Base-by-base conservation (phyloP, 2,797 vertebrate genomes). In the Ficedula albicollis region DNA sequence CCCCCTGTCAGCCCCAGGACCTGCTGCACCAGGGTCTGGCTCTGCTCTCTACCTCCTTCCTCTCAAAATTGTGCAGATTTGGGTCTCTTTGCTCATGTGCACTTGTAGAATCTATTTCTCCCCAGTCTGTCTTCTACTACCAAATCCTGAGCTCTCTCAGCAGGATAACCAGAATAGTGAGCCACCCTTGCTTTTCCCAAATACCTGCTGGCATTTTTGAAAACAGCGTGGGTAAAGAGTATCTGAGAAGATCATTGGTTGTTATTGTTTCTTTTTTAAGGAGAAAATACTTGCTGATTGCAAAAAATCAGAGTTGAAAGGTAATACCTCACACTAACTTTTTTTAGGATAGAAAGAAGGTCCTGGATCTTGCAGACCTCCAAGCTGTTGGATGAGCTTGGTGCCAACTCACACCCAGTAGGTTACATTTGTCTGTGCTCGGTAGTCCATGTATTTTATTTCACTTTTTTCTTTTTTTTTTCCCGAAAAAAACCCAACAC, bases 171-270 rank as follows among this genome's bases (percentile, higher is more conserved):
- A 11, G 3, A 51, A 10, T 11, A n/a, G 32, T 21, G 12, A 89
- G 9, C 3, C 29, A 41, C 21, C 0, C 0, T 3, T 64, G 0
- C 14, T 90, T 83, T 60, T 29, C 49, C 32, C 15, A 73, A 73
- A 6, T 58, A 54, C 8, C 41, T 68, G 12, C 36, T 38, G 48
- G 26, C 11, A 11, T 54, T 87, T 89, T 56, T n/a, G 9, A 25
- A 68, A 82, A 9, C 17, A 27, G 14, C 5, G 7, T 10, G 7
- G n/a, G 7, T 29, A 60, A 41, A 0, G 1, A 13, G 11, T 16
- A 14, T 29, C 39, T 44, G 3, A 11, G 6, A 59, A 66, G 13
- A 44, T n/a, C 15, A 5, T 5, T 64, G 6, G 8, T 39, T 32
- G 32, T 5, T 74, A 14, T 48, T 49, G 7, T n/a, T 56, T 34